Base-by-base conservation (phyloP, 2,797 vertebrate species). In the Rhadinocentrus ornatus region DNA sequence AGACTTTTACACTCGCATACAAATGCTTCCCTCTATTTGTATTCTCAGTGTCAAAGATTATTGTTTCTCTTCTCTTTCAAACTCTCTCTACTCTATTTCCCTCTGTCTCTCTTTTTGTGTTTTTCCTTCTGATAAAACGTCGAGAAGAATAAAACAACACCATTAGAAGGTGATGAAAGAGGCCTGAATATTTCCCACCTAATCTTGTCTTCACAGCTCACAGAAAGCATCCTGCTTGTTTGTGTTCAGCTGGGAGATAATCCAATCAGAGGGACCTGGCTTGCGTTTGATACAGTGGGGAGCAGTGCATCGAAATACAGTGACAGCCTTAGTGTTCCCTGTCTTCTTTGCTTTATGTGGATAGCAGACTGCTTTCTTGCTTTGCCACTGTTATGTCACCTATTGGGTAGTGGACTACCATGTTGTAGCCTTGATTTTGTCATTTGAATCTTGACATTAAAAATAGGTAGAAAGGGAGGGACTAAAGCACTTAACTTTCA, bases 141-240 rank as follows among this genome's bases (percentile, higher is more conserved):
- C 66, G 62, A 41, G 58, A 65, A 83, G 74, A 77, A 85, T 83
- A 75, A 83, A 86, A 86, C 81, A 88, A 85, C 83, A 80, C 75
- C 75, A 86, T 79, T 78, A 78, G 80, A 83, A 91, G 77, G 86
- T 88, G 85, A 88, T 86, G 87, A 92, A 91, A 88, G 84, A 88
- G 86, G 77, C 89, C 89, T 88, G 85, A 88, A 90, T 90, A 91
- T 90, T 93, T 91, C 89, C 90, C 83, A 84, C 82, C 86, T 92
- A 91, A 94, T 94, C 93, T 93, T 71, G 89, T 93, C 92, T 92
- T 90, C 88, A 71, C 80, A 77, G 82, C 80, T 86, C 88, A 81
- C 87, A 88, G 83, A 83, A 90, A 87, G 87, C 87, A 87, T 85
- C 86, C 87, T 80, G 90, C 92, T 91, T 90, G 86, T 89, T 89